Percentiles rank a stretch among this genome's conserved stretches.
phyloP scores from a whole-genome alignment of 2,888 invertebrate species.

The Microchrysa polita region DNA sequence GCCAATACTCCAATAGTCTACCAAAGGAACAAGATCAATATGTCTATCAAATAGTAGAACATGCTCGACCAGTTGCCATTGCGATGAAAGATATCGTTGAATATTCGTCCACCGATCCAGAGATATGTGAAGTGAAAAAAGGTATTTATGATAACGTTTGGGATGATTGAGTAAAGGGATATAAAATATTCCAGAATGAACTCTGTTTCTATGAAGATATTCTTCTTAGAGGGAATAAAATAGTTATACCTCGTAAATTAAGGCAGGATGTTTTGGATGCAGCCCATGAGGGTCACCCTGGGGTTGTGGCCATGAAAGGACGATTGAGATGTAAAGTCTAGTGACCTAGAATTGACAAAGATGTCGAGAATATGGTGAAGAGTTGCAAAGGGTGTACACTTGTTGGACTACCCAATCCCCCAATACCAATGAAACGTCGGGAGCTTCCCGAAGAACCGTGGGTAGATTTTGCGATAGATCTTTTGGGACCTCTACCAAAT shows the following conservation, averaged over 20 bases:
- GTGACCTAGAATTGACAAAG: conserved; percentile 37
- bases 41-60: too few species aligned
- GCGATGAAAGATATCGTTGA: neutral
- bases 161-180: too few species aligned
- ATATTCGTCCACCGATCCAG: neutral
- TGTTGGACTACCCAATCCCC: conserved; percentile 44
- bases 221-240: too few species aligned
- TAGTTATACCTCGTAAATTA: neutral
- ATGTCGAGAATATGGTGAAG: conserved; percentile 6
- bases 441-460: conserved; percentile 40
- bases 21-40: too few species aligned
- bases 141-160: too few species aligned
- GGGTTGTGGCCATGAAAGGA: conserved; percentile 44
- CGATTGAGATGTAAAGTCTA: conserved; percentile 47
- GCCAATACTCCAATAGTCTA: too few species aligned
- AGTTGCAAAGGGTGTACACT: conserved; percentile 47
- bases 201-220: too few species aligned
- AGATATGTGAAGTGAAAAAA: too few species aligned
- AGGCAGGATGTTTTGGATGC: neutral
- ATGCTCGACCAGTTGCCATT: too few species aligned
- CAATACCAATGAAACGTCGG: conserved; percentile 43
- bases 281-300: conserved; percentile 32
- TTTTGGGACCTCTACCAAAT: conserved; percentile 48
- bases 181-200: too few species aligned
- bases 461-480: conserved; percentile 29